phyloP scores from a whole-genome alignment of 2,113 vertebrate species.

The Dipodomys merriami region DNA sequence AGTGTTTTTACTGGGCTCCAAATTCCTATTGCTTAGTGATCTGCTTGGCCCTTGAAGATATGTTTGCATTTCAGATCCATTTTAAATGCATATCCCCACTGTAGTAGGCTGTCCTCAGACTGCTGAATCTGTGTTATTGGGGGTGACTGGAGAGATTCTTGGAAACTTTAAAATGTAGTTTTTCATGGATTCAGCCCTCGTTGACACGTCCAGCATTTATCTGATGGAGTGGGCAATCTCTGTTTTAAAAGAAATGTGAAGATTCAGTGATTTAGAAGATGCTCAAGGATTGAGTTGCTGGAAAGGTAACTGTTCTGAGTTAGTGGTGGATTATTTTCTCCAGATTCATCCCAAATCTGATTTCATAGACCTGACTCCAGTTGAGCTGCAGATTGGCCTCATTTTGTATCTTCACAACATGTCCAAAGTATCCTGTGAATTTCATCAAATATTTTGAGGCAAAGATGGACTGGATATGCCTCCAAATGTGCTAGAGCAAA shows the following conservation, averaged over 20 bases:
- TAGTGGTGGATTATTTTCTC: conserved; percentile 22
- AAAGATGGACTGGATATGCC: background rate
- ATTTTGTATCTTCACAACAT: background rate
- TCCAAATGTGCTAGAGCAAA: background rate
- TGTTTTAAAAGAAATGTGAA: conserved; percentile 10
- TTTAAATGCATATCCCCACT: background rate
- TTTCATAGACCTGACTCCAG: background rate
- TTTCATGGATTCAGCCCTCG: background rate
- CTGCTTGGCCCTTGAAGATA: background rate
- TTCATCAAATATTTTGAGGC: conserved; percentile 14
- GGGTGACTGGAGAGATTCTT: background rate
- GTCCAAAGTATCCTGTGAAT: background rate
- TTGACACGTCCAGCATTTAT: background rate
- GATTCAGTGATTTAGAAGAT: conserved; percentile 15
- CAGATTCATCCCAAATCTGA: background rate
- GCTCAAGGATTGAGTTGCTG: background rate
- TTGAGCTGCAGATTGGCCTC: background rate
- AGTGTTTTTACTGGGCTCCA: conserved; percentile 7
- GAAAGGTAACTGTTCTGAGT: background rate
- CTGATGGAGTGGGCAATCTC: background rate
- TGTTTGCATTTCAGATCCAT: background rate
- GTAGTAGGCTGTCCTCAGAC: background rate
- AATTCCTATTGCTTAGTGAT: background rate
- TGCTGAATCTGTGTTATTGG: background rate
- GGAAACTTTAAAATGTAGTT: conserved; percentile 14